Conservation (phyloP, 2,113 vertebrate species). For the Diglossa brunneiventris region DNA sequence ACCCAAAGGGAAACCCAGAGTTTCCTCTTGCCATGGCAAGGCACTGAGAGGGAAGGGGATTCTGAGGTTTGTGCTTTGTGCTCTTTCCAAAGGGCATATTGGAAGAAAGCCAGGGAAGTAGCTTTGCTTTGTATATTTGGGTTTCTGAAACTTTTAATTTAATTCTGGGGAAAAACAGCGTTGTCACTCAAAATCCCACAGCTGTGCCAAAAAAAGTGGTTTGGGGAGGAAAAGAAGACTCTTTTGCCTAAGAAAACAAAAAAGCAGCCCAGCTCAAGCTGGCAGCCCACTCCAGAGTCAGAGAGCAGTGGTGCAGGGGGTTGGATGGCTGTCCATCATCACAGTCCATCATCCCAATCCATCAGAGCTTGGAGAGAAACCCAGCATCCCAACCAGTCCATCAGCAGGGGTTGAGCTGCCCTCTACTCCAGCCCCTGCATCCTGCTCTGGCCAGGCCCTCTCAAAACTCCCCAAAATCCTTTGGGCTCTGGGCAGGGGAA, state of each 20-base stretch:
- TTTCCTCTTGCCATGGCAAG: neutral
- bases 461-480: neutral
- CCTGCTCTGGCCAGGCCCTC: rapidly evolving
- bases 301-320: rapidly evolving
- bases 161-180: rapidly evolving
- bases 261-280: neutral
- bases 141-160: neutral
- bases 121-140: neutral
- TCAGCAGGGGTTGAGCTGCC: rapidly evolving
- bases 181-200: neutral
- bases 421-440: rapidly evolving
- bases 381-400: neutral
- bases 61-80: neutral
- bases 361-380: neutral
- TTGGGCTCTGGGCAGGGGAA: neutral
- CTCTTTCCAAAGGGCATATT: neutral
- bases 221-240: neutral
- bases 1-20: neutral
- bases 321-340: neutral
- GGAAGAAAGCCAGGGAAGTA: neutral
- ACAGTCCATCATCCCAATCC: neutral
- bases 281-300: rapidly evolving
- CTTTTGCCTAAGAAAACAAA: neutral
- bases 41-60: neutral
- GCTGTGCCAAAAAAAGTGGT: neutral